Conservation (phyloP, 2,888 invertebrate species). For the Glomeris marginata region DNA sequence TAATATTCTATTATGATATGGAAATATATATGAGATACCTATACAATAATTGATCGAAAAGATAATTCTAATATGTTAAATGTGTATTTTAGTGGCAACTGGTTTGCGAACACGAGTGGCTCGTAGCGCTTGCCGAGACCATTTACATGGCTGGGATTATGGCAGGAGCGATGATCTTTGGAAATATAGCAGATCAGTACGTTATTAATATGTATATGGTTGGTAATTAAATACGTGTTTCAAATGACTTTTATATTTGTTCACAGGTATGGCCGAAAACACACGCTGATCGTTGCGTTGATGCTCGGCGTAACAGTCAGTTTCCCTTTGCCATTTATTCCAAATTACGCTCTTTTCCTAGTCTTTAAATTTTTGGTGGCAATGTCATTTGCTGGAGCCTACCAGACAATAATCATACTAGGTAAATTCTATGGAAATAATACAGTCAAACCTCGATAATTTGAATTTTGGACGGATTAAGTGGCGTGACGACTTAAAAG, state of each 20-base stretch:
- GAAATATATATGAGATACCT: too few species aligned
- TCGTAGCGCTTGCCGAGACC: slow-evolving; percentile 7
- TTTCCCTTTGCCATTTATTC: slow-evolving; percentile 38
- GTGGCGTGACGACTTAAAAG: too few species aligned
- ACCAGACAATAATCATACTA: background rate
- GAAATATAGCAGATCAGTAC: slow-evolving; percentile 14
- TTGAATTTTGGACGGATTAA: too few species aligned
- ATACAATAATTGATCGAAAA: too few species aligned
- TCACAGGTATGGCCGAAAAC: slow-evolving; percentile 2
- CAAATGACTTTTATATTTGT: background rate
- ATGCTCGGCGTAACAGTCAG: slow-evolving; percentile 27
- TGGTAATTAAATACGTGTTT: too few species aligned
- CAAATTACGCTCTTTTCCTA: slow-evolving; percentile 38
- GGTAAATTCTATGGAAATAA: too few species aligned
- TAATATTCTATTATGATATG: too few species aligned
- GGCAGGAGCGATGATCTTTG: slow-evolving; percentile 13
- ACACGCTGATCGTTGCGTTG: background rate
- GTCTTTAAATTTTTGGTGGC: slow-evolving; percentile 35
- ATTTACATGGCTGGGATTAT: slow-evolving; percentile 15
- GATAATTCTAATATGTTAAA: too few species aligned
- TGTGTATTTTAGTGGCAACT: slow-evolving; percentile 13
- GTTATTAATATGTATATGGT: background rate
- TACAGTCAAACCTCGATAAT: too few species aligned
- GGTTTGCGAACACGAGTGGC: slow-evolving; percentile 12
- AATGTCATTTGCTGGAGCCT: background rate